Evolutionary conservation across 2,113 vertebrate genomes (phyloP).

Genomic region (Sakesphorus luctuosus): DNA sequence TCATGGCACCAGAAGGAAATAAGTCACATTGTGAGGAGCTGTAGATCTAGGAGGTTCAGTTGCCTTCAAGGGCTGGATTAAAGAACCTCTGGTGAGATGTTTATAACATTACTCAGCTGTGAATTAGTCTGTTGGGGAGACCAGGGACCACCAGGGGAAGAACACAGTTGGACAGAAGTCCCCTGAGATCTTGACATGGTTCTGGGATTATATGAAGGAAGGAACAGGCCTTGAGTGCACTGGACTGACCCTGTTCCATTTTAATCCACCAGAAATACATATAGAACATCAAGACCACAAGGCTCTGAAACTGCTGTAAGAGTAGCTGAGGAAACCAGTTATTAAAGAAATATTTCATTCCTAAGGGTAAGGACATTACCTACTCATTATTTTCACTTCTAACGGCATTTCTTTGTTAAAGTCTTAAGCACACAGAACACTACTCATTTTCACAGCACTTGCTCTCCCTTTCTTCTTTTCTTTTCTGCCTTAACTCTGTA

Average conservation of each 20-base stretch:
- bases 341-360: constrained; percentile 25
- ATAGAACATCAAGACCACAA: neutral
- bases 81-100: neutral
- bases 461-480: neutral
- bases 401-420: neutral
- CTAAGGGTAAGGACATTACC: neutral
- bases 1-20: neutral
- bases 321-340: neutral
- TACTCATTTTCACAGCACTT: neutral
- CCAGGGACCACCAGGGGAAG: neutral
- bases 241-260: accelerated
- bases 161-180: neutral
- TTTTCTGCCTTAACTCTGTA: neutral
- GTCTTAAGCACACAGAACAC: neutral
- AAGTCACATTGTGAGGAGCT: accelerated
- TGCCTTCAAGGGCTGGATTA: neutral
- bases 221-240: neutral
- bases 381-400: constrained; percentile 9
- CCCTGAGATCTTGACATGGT: neutral
- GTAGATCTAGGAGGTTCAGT: neutral
- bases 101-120: neutral
- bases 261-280: neutral
- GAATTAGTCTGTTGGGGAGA: neutral
- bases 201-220: accelerated
- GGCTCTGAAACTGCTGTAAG: neutral